Evolutionary conservation across 1,140 invertebrate species (phyloP), one percentile per base, ranked within the genome.

Genomic region (Drosophila nikananu): DNA sequence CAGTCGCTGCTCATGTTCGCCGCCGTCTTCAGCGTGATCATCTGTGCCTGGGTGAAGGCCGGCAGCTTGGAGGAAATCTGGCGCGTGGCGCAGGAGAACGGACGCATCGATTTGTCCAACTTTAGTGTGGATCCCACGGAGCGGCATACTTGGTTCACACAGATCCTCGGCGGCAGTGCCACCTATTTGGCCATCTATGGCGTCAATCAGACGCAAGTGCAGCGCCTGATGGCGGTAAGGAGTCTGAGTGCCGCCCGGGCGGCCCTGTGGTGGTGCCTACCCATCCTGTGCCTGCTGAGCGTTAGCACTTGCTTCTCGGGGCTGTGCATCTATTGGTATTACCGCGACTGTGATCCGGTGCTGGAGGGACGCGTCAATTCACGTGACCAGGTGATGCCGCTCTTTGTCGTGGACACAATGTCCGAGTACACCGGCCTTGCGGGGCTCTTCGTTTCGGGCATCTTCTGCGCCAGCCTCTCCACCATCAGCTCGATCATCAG

Each of bases 201-300:
- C 0, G 96, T 97, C 0, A 98, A 97, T 92, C 97, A 98, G 93
- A 93, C 93, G 0, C 96, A 98, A 94, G 96, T 99, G 2, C 98
- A 99, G 93, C 93, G 98, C 41, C 94, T 98, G 25, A 92, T 98
- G 23, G 97, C 97, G 7, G 95, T 97, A 2, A 95, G 94, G 86
- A 95, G 95, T 81, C 83, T 97, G 21, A 95, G 95, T 58, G 93
- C 94, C 5, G 95, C 97, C 0, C 96, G 94, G 78, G 93, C 82
- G 44, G 94, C 95, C 8, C 84, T 97, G 9, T 97, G 96, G 95
- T 84, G 96, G 52, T 95, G 95, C 79, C 95, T 95, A 94, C 96
- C 96, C 6, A 95, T 97, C 70, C 92, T 97, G 17, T 94, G 94
- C n/a, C 60, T 94, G 3, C 92, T 97, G 3, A 96, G 96, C 80